Conservation (phyloP, 2,888 invertebrate species). For the Megaustenia siamemsis region DNA sequence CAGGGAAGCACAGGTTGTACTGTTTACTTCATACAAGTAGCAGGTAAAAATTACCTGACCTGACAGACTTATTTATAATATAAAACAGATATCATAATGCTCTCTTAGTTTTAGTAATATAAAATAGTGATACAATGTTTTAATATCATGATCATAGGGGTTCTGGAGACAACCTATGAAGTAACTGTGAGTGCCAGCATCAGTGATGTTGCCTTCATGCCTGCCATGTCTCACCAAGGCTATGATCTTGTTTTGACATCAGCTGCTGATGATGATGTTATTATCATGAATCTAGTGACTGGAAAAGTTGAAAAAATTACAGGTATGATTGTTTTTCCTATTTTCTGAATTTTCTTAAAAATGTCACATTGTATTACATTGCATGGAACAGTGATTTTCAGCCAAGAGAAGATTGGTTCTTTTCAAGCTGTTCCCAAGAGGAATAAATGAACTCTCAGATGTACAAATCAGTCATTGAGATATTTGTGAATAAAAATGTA, state of each 20-base stretch:
- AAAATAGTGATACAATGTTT: background rate
- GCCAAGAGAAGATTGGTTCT: no score
- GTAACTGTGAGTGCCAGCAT: conserved; percentile 88
- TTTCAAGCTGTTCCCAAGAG: no score
- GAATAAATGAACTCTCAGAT: no score
- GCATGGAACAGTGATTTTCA: no score
- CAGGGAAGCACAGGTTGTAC: background rate
- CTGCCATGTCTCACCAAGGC: conserved; percentile 86
- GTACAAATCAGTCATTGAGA: no score
- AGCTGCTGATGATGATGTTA: conserved; percentile 86
- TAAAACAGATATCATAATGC: background rate
- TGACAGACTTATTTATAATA: background rate
- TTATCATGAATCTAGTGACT: conserved; percentile 85
- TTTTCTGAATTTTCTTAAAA: background rate
- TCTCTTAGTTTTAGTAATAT: background rate
- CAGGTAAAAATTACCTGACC: background rate
- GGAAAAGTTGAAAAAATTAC: conserved; percentile 88
- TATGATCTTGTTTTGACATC: conserved; percentile 88
- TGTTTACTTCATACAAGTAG: no score
- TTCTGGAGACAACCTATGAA: conserved; percentile 86
- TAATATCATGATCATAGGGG: conserved; percentile 79
- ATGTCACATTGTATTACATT: no score
- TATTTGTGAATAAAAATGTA: no score
- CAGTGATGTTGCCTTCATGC: conserved; percentile 87
- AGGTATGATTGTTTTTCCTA: conserved; percentile 78